phyloP scores from a whole-genome alignment of 2,797 vertebrate species.

The Saxicola maurus region DNA sequence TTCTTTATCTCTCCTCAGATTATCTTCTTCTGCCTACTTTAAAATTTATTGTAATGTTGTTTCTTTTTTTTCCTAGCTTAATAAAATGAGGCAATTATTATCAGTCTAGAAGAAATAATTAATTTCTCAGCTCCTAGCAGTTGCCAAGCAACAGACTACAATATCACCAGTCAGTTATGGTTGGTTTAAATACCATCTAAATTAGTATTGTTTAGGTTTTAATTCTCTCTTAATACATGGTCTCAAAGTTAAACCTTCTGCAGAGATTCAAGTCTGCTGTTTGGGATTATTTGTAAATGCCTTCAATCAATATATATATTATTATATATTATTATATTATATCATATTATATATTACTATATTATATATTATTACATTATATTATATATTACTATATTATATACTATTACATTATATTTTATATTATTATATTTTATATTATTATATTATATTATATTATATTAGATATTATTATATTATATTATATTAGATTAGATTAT shows the following conservation, averaged over 20 bases:
- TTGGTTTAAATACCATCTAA: background rate
- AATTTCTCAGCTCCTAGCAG: background rate
- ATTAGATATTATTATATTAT: too few relatives aligned
- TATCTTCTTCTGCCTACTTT: background rate
- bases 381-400: too few relatives aligned
- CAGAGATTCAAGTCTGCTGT: background rate
- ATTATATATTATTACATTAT: too few relatives aligned
- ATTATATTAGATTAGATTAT: too few relatives aligned
- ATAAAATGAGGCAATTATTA: background rate
- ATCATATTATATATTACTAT: too few relatives aligned
- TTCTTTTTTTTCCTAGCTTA: background rate
- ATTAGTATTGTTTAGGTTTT: background rate
- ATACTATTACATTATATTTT: too few relatives aligned
- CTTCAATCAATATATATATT: background rate
- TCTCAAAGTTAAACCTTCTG: background rate
- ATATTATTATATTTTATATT: too few relatives aligned
- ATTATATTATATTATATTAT: too few relatives aligned
- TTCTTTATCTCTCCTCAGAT: background rate
- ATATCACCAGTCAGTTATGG: background rate
- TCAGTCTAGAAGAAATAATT: background rate
- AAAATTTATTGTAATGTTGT: background rate
- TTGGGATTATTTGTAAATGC: background rate
- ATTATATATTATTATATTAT: too few relatives aligned
- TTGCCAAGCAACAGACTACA: conserved; percentile 5
- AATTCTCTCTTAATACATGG: background rate